Evolutionary conservation across 2,888 invertebrate species (phyloP), one percentile per base, ranked within the genome.

Genomic region (Synanthedon tipuliformis): DNA sequence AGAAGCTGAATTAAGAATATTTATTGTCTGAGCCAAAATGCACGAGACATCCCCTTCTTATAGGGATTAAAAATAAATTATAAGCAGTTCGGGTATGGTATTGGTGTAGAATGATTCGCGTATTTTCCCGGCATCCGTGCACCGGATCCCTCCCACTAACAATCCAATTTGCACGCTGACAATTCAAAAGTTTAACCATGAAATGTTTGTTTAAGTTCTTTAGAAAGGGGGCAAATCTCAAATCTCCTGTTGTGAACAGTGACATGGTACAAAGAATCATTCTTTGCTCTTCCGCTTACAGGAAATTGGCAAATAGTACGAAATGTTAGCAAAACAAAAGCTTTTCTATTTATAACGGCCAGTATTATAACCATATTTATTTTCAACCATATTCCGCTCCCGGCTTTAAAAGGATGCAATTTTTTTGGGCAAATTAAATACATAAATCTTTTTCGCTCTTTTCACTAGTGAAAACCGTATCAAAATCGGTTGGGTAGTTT

Each of bases 91-190:
- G 68, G 59, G 57, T 57, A 59, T 62, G 71, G 69, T 75, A 79
- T 78, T 79, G 71, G 68, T 61, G 59, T 58, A 58, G 62, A 71
- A 68, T 82, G 81, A 82, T 72, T 75, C 60, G 61, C 68, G 77
- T 57, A 59, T 74, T 79, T 80, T 64, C 60, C 65, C 68, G 72
- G 72, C 61, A 60, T 53, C 40, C n/a, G 15, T 45, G 45, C 41
- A 51, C 54, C 48, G 54, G 56, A 55, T 59, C 59, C 57, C 57
- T 57, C 58, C 57, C 57, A 56, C 55, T 61, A 65, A 69, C 66
- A 69, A 70, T 71, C 60, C 68, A 69, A 74, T 76, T 72, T 69
- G 55, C 53, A 52, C 55, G 63, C 71, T 72, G 70, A 75, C 66
- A 64, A 59, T 65, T 65, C 62, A 62, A 68, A 68, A 70, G 57